These are phyloP conservation scores for Rhipidura dahli DNA, from an alignment of 2,113 vertebrate genomes.

Conservation along the genomic window DNA sequence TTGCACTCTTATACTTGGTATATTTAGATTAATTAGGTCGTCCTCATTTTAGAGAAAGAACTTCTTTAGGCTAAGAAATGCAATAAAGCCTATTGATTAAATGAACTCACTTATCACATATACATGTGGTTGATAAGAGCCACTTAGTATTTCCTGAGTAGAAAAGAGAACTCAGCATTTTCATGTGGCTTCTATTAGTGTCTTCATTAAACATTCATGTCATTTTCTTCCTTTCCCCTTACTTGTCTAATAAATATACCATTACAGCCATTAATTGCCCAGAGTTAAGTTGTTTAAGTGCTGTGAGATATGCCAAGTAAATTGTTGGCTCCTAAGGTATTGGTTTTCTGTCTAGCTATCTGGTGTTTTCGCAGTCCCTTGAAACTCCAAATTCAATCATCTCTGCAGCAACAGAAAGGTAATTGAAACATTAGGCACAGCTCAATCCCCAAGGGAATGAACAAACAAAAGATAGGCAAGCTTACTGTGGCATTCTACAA, in stretches of 20 bases:
- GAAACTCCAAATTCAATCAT: conserved; percentile 43
- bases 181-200: neutral
- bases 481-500: neutral
- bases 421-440: conserved; percentile 28
- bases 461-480: neutral
- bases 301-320: conserved; percentile 1
- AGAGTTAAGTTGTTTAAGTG: conserved; percentile 51
- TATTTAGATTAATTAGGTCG: neutral
- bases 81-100: conserved; percentile 33
- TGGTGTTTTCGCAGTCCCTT: conserved; percentile 2
- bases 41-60: neutral
- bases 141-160: conserved; percentile 12
- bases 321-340: conserved; percentile 20
- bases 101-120: conserved; percentile 9
- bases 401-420: conserved; percentile 15
- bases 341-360: conserved; percentile 50
- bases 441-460: neutral
- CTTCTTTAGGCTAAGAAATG: neutral
- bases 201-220: conserved; percentile 60
- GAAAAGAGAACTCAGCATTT: conserved; percentile 26
- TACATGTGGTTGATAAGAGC: neutral
- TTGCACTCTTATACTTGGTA: neutral
- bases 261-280: conserved; percentile 33
- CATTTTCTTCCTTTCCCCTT: conserved; percentile 17
- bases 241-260: conserved; percentile 52